A percentile compares a stretch with the other conserved stretches of the same genome.
Conservation (phyloP, 2,888 invertebrate genomes). For the Mantis religiosa region DNA sequence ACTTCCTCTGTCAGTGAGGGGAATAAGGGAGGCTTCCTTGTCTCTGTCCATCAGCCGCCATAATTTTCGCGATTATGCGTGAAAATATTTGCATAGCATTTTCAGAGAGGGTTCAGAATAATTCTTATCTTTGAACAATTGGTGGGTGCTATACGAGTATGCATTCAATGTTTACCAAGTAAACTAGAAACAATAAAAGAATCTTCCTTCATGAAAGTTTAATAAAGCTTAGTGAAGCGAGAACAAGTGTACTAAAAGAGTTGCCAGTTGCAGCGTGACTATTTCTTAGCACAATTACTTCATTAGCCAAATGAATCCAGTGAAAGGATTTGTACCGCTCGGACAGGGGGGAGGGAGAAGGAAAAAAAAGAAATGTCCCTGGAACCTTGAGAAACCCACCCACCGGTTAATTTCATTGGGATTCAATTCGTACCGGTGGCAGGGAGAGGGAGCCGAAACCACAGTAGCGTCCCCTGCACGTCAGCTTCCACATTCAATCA, state of each 20-base stretch:
- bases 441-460: neutral
- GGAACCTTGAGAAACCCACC: neutral
- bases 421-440: neutral
- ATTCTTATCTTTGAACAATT: too few relatives aligned
- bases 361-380: neutral
- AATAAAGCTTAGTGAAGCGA: neutral
- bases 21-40: too few relatives aligned
- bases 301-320: neutral
- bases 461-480: neutral
- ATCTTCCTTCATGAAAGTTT: neutral
- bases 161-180: too few relatives aligned
- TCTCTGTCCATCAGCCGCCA: too few relatives aligned
- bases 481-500: neutral
- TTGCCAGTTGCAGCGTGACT: neutral
- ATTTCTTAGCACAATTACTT: neutral
- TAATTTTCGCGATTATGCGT: too few relatives aligned
- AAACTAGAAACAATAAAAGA: neutral
- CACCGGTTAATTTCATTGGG: slow-evolving; percentile 8
- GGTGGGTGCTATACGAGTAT: too few relatives aligned
- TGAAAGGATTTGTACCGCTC: neutral
- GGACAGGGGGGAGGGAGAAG: neutral
- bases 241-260: neutral
- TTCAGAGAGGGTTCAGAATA: too few relatives aligned
- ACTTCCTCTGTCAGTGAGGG: too few relatives aligned
- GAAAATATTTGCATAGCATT: too few relatives aligned